phyloP scores from a whole-genome alignment of 2,888 invertebrate genomes.

The Philereme transversata region DNA sequence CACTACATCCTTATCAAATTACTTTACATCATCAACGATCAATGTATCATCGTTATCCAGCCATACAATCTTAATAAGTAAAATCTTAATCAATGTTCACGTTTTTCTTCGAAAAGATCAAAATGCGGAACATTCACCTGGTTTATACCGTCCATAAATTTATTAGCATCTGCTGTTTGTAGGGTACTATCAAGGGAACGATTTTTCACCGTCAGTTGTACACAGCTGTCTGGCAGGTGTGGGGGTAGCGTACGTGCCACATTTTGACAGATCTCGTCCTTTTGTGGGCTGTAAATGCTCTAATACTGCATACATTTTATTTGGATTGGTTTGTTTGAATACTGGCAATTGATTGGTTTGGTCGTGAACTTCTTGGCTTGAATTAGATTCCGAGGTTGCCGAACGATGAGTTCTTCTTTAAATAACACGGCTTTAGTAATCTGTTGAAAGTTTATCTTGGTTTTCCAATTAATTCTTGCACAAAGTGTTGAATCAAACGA shows the following conservation, averaged over 20 bases:
- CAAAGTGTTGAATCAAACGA: background rate
- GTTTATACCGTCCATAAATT: conserved; percentile 36
- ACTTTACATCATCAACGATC: conserved; percentile 11
- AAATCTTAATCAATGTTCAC: background rate
- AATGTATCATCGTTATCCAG: conserved; percentile 10
- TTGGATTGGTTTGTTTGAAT: conserved; percentile 20
- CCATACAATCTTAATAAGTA: conserved; percentile 2
- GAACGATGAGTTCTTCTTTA: background rate
- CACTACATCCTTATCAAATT: conserved; percentile 11
- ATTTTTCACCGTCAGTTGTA: conserved; percentile 69
- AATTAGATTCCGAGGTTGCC: background rate
- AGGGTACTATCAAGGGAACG: conserved; percentile 57
- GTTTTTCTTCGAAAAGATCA: conserved; percentile 1
- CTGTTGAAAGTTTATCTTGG: background rate
- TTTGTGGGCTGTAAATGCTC: conserved; percentile 28
- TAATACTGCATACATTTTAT: conserved; percentile 30
- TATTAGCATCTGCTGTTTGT: conserved; percentile 64
- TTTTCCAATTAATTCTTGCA: background rate
- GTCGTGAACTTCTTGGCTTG: background rate
- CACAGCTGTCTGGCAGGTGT: conserved; percentile 78
- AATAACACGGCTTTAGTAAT: background rate
- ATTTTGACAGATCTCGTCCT: conserved; percentile 57
- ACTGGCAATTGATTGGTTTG: conserved; percentile 16
- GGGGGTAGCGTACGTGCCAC: conserved; percentile 59
- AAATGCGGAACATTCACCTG: conserved; percentile 25